Conservation (phyloP, 2,113 vertebrate species). For the Hylia prasina region DNA sequence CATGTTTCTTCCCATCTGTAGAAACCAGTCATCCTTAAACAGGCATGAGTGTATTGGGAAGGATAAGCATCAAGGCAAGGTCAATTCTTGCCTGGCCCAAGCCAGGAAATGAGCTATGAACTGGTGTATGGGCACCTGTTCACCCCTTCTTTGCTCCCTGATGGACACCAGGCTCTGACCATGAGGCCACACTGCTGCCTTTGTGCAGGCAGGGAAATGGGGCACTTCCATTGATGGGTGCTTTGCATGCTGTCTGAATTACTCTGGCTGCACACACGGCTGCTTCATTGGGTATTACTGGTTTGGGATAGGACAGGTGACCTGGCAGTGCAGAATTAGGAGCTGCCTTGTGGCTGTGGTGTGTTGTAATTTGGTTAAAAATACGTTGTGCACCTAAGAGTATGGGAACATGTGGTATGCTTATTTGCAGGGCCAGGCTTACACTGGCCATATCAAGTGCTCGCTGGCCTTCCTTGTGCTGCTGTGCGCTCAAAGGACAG, state of each 20-base stretch:
- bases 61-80: background rate
- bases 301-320: background rate
- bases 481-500: background rate
- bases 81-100: background rate
- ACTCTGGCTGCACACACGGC: background rate
- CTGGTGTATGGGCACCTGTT: fast-evolving
- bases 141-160: background rate
- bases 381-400: background rate
- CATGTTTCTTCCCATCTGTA: background rate
- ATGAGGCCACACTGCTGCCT: fast-evolving
- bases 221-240: fast-evolving
- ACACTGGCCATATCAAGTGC: background rate
- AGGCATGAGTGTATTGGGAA: background rate
- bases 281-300: fast-evolving
- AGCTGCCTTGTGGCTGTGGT: background rate
- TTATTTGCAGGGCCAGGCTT: background rate
- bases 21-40: background rate
- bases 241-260: fast-evolving
- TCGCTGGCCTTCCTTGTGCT: background rate
- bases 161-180: fast-evolving
- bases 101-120: background rate
- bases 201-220: background rate
- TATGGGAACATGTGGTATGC: background rate
- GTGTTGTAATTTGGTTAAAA: background rate
- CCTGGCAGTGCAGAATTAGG: background rate